Evolutionary conservation across 2,888 invertebrate species (phyloP).

Genomic region (Sarcophaga variegata): DNA sequence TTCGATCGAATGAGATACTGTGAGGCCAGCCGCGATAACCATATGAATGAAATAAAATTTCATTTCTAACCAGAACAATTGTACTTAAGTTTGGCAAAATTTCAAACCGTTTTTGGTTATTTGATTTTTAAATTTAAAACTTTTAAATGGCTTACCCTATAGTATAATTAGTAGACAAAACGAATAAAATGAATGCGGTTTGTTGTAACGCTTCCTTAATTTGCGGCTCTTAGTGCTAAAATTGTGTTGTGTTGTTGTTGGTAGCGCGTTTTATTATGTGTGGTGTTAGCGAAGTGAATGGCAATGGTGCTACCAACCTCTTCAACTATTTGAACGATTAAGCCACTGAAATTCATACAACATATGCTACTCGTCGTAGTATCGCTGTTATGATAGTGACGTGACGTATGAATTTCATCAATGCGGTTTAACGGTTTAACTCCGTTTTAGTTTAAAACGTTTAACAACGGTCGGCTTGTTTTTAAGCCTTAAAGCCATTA

Average conservation of each 20-base stretch:
- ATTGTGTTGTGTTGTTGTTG: background rate
- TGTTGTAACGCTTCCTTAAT: constrained; percentile 55
- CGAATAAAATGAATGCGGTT: background rate
- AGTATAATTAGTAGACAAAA: constrained; percentile 24
- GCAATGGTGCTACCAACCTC: background rate
- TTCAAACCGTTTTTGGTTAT: too few relatives aligned
- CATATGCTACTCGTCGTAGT: too few relatives aligned
- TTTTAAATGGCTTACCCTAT: too few relatives aligned
- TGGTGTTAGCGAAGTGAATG: background rate
- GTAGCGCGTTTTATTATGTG: background rate
- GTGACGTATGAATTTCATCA: background rate
- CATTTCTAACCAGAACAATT: too few relatives aligned
- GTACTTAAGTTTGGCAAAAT: too few relatives aligned
- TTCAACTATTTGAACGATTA: too few relatives aligned
- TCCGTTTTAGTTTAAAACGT: background rate
- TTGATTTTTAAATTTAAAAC: too few relatives aligned
- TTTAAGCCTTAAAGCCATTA: background rate
- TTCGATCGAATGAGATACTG: too few relatives aligned
- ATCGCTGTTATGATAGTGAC: too few relatives aligned
- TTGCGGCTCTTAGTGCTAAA: constrained; percentile 26
- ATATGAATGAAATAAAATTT: too few relatives aligned
- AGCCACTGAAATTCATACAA: too few relatives aligned
- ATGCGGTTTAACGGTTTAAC: background rate
- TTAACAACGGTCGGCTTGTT: background rate
- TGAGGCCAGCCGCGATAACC: too few relatives aligned